Evolutionary conservation across 2,797 vertebrate genomes (phyloP), one percentile per base, ranked within the genome.

Genomic region (Siniperca scherzeri): DNA sequence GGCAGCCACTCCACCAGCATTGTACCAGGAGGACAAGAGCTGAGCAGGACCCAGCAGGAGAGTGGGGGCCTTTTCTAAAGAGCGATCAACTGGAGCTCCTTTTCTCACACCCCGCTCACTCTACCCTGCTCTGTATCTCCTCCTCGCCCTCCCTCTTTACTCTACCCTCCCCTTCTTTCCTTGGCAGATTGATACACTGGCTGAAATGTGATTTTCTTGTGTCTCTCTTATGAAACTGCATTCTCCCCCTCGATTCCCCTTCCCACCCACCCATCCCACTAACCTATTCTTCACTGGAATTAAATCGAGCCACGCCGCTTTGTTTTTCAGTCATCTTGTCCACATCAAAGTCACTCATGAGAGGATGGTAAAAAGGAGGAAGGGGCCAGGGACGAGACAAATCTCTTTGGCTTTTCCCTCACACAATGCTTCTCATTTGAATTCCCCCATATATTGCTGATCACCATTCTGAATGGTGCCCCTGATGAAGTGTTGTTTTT

Each of bases 401-500:
- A 93, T 94, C 92, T 93, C 92, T 93, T 93, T 92, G 88, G 91
- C 90, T 90, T 91, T 89, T 90, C 59, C 87, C 68, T 22, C 85
- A 80, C 92, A 94, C 93, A 93, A 93, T 92, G 91, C 90, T 85
- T 88, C 92, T 93, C 92, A 93, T 93, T 93, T 95, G 87, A 95
- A 92, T 93, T 89, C 68, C 84, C 89, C 85, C 90, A 93, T 91
- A 93, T 93, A 95, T 95, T 93, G 93, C 90, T 93, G 93, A 95
- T 95, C 87, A 91, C 84, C 84, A 60, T 80, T 81, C 88, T 95
- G 93, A 94, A 94, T 92, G 94, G 93, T 85, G 82, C 85, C 88
- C 84, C 91, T 94, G 94, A 95, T 95, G 92, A 95, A 96, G 95
- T 94, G 93, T 92, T 93, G 90, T 93, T 93, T 94, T 94, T 92